These are phyloP conservation scores for Drosophila pseudoobscura DNA, from an alignment of 1,140 invertebrate species.

Conservation along the genomic window DNA sequence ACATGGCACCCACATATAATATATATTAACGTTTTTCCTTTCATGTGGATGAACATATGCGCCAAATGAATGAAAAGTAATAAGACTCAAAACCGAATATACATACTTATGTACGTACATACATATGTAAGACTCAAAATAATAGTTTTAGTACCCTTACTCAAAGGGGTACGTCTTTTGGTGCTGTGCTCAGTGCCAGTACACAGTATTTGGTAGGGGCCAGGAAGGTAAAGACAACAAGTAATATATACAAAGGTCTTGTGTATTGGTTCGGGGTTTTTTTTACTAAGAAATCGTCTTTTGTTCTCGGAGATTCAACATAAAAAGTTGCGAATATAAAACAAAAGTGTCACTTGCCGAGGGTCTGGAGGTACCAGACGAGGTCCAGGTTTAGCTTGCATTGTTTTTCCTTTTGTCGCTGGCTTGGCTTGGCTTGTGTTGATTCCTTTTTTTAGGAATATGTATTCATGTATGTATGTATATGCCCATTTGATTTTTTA, in stretches of 20 bases:
- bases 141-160: too few relatives aligned
- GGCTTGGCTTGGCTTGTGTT: slow-evolving; percentile 28
- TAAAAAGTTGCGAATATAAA: slow-evolving; percentile 80
- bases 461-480: slow-evolving; percentile 18
- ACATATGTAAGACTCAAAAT: too few relatives aligned
- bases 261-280: slow-evolving; percentile 43
- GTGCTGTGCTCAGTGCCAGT: background rate
- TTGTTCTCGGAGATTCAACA: slow-evolving; percentile 66
- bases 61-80: too few relatives aligned
- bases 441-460: slow-evolving; percentile 27
- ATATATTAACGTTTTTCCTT: too few relatives aligned
- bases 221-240: slow-evolving; percentile 24
- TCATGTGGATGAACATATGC: too few relatives aligned
- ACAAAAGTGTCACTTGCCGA: slow-evolving; percentile 78
- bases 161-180: background rate
- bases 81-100: background rate
- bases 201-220: background rate
- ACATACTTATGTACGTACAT: background rate
- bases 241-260: slow-evolving; percentile 29
- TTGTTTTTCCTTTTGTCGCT: slow-evolving; percentile 61
- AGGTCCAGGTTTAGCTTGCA: slow-evolving; percentile 54
- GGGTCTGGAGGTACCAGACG: slow-evolving; percentile 42
- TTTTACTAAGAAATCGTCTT: slow-evolving; percentile 73
- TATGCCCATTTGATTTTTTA: slow-evolving; percentile 50
- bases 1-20: too few relatives aligned